Conservation (phyloP, 2,113 vertebrate genomes). For the Pavo muticus region DNA sequence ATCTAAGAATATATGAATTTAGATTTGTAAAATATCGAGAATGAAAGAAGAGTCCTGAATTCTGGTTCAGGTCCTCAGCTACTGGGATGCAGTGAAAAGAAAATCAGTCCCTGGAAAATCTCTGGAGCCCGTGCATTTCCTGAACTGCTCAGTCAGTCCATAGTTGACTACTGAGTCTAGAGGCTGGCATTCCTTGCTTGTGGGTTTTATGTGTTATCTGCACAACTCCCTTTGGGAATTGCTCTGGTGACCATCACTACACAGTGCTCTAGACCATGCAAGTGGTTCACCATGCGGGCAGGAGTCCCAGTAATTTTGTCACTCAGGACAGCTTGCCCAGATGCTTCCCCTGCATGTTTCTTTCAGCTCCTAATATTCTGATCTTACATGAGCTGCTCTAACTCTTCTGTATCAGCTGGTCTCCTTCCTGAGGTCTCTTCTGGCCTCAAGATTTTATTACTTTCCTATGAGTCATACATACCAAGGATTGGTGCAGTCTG, state of each 20-base stretch:
- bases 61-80: not conserved
- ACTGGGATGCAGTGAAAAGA: fast-evolving
- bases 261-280: fast-evolving
- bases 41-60: not conserved
- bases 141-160: fast-evolving
- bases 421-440: not conserved
- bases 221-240: not conserved
- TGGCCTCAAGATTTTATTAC: not conserved
- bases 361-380: not conserved
- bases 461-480: slow-evolving; percentile 46
- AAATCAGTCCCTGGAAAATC: not conserved
- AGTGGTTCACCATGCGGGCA: not conserved
- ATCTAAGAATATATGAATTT: not conserved
- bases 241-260: not conserved
- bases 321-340: not conserved
- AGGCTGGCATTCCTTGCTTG: not conserved
- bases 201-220: not conserved
- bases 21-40: not conserved
- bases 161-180: not conserved
- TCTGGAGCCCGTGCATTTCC: not conserved
- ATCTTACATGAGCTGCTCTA: not conserved
- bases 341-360: not conserved
- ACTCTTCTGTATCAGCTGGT: not conserved
- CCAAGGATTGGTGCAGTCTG: not conserved
- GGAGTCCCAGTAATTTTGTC: not conserved